These are phyloP conservation scores for Sphaeridia pumilis DNA, from an alignment of 2,888 invertebrate genomes.

Conservation along the genomic window DNA sequence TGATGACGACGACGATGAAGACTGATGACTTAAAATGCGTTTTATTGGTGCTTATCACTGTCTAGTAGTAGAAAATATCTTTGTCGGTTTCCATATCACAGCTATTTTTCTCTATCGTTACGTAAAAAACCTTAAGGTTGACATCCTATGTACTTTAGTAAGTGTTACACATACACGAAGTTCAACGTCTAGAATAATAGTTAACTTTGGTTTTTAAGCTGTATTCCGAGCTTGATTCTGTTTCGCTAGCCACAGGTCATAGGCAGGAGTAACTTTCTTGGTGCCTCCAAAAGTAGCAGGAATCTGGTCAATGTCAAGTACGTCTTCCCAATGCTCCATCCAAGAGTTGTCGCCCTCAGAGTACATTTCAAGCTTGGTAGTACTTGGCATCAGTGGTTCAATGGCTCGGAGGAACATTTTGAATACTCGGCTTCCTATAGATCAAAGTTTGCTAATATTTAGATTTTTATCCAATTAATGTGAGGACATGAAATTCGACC, in stretches of 20 bases:
- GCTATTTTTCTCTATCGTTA: too few species aligned
- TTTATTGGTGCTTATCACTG: not conserved
- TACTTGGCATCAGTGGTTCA: not conserved
- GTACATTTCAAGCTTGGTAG: not conserved
- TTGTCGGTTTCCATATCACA: too few species aligned
- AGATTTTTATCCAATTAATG: not conserved
- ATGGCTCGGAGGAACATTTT: not conserved
- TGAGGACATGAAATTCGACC: not conserved
- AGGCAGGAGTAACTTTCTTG: not conserved
- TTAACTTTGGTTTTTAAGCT: too few species aligned
- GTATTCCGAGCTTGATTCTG: too few species aligned
- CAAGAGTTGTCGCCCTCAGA: not conserved
- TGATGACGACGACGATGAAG: constrained; percentile 32
- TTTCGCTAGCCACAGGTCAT: not conserved
- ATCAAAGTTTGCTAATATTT: not conserved
- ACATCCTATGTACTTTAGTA: too few species aligned
- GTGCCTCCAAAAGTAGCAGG: not conserved
- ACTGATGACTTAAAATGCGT: not conserved
- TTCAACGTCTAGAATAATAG: too few species aligned
- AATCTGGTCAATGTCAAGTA: not conserved
- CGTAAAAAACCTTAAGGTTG: too few species aligned
- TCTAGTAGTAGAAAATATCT: too few species aligned
- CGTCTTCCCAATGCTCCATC: not conserved
- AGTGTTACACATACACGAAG: too few species aligned
- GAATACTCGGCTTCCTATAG: not conserved